Percentiles rank a stretch among this genome's conserved stretches.
Evolutionary conservation across 2,113 vertebrate species (phyloP).

Genomic region (Tonatia bakeri): DNA sequence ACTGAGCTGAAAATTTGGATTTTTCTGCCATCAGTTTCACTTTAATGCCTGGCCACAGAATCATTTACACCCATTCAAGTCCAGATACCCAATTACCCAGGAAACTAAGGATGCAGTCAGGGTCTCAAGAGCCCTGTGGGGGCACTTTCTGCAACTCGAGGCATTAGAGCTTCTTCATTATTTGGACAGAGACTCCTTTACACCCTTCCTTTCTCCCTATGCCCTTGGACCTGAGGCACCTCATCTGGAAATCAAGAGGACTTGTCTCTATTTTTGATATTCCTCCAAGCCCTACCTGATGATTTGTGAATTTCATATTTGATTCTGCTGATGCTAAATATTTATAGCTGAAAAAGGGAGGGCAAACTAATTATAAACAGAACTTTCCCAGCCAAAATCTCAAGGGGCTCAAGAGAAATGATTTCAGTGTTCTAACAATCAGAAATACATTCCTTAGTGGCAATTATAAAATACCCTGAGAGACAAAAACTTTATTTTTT

Average conservation of each 20-base stretch:
- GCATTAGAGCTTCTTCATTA: background rate
- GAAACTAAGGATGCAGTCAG: background rate
- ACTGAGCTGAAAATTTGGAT: background rate
- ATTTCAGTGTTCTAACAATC: slow-evolving; percentile 32
- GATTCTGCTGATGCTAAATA: slow-evolving; percentile 43
- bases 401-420: slow-evolving; percentile 12
- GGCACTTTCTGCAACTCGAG: background rate
- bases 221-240: background rate
- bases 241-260: slow-evolving; percentile 47
- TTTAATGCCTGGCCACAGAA: background rate
- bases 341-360: slow-evolving; percentile 38
- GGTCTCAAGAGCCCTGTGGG: background rate
- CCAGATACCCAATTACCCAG: background rate
- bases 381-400: slow-evolving; percentile 34
- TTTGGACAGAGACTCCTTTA: background rate
- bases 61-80: background rate
- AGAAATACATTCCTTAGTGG: slow-evolving; percentile 41
- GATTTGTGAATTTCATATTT: slow-evolving; percentile 57
- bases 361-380: slow-evolving; percentile 59
- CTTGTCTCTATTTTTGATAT: slow-evolving; percentile 27
- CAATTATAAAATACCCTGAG: background rate
- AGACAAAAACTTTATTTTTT: background rate
- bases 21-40: background rate
- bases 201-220: background rate
- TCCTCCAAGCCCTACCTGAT: background rate